Base-by-base conservation (phyloP, 53 echinoderm and acorn worm genomes). In the Patiria pectinifera region DNA sequence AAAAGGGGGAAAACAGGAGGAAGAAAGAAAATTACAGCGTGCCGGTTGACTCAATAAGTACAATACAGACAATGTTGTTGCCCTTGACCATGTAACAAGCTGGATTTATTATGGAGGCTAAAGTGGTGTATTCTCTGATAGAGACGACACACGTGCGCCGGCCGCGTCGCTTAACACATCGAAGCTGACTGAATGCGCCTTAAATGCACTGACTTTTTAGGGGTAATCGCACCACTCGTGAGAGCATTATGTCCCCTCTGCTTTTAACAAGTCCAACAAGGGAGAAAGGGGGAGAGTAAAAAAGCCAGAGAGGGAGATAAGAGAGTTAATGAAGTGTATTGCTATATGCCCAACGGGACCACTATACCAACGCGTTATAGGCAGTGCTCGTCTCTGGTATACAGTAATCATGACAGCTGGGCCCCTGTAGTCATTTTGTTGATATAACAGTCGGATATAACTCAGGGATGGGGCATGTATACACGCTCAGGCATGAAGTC, bases 251-350 rank as follows among this genome's bases (percentile, higher is more conserved):
- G 86, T 74, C 86, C 21, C 53, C 71, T 86, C 47, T 71, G 71
- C 71, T 86, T 69, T 69, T 43, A 60, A 66, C 63, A 59, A 61
- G 43, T 69, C 22, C 35, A 22, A 78, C 22, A 88, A 25, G 6
- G 6, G 53, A 53, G 8, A 78, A 16, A 24, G 47, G 71, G 47
- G 23, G 90, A 48, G n/a, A 6, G 74, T 76, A 61, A 45, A 82
- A 43, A 62, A 66, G 81, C 53, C 53, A 80, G 66, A 25, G n/a
- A 43, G 63, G 15, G 43, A 60, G 49, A 45, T 80, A 80, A 66
- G 90, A 90, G 90, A 90, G 69, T 69, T 81, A 90, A 90, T 90
- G 90, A 90, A 90, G 90, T 90, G 90, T 60, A n/a, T 77, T 79
- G 46, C 24, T 69, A 75, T 89, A 89, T 89, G 89, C 89, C 89